These are phyloP conservation scores for Pomacea maculata DNA, from an alignment of 1,140 invertebrate species.

Conservation along the genomic window DNA sequence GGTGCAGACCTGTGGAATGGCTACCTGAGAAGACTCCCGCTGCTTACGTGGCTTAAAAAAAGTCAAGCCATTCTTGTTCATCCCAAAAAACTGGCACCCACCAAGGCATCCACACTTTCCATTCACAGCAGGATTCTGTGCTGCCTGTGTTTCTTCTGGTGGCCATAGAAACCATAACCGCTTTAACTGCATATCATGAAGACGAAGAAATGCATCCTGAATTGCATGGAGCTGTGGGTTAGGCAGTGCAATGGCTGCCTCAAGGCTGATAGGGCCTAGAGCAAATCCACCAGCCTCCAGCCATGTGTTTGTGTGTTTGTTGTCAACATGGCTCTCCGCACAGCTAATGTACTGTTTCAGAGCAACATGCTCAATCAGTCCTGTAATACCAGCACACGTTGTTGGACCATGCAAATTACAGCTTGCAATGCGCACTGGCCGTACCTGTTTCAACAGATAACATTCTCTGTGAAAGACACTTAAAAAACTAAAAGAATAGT, in stretches of 20 bases:
- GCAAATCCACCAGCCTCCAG: conserved; percentile 91
- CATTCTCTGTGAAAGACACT: neutral
- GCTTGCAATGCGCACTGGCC: conserved; percentile 85
- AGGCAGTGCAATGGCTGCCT: conserved; percentile 79
- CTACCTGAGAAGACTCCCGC: conserved; percentile 43
- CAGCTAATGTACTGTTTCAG: conserved; percentile 73
- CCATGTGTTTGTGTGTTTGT: conserved; percentile 72
- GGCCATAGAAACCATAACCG: conserved; percentile 96
- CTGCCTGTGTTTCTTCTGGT: conserved; percentile 68
- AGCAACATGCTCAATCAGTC: conserved; percentile 81
- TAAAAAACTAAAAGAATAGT: too few species aligned
- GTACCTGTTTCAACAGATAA: conserved; percentile 69
- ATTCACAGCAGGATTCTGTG: conserved; percentile 65
- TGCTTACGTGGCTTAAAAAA: conserved; percentile 85
- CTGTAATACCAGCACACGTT: conserved; percentile 89
- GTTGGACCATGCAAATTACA: conserved; percentile 94
- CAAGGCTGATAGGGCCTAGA: conserved; percentile 89
- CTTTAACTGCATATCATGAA: conserved; percentile 88
- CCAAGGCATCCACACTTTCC: conserved; percentile 95
- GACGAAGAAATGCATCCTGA: conserved; percentile 76
- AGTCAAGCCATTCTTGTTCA: conserved; percentile 77
- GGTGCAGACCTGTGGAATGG: conserved; percentile 52
- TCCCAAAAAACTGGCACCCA: conserved; percentile 93
- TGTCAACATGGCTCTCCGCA: conserved; percentile 39
- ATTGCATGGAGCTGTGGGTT: conserved; percentile 58